Evolutionary conservation across 2,888 invertebrate genomes (phyloP).

Genomic region (Chaetogeoica ovagalla): DNA sequence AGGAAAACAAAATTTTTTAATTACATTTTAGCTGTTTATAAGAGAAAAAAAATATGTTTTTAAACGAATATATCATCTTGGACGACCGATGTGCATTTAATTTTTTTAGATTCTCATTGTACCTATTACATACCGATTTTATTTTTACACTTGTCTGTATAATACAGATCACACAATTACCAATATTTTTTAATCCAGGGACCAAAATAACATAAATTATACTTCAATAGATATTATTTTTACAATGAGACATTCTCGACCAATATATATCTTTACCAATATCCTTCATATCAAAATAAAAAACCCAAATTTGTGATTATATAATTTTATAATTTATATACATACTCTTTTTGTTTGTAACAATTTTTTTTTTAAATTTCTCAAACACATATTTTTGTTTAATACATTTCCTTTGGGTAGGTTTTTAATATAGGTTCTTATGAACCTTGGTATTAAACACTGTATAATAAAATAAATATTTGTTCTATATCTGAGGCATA

Average conservation of each 20-base stretch:
- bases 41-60: background rate
- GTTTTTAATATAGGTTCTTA: no score
- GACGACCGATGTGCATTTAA: background rate
- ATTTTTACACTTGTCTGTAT: background rate
- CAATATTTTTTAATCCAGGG: constrained; percentile 17
- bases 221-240: background rate
- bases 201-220: constrained; percentile 23
- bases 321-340: no score
- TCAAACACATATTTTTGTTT: background rate
- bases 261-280: no score
- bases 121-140: background rate
- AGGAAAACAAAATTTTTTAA: no score
- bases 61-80: background rate
- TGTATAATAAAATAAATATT: background rate
- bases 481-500: background rate
- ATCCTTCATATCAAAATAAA: no score
- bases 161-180: background rate
- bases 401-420: background rate
- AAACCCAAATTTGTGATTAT: no score
- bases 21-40: no score
- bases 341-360: no score
- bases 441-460: background rate
- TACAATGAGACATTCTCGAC: no score
- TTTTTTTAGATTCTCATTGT: background rate
- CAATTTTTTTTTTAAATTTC: background rate